Evolutionary conservation across 2,888 invertebrate species (phyloP).

Genomic region (Acanthosepion esculentum): DNA sequence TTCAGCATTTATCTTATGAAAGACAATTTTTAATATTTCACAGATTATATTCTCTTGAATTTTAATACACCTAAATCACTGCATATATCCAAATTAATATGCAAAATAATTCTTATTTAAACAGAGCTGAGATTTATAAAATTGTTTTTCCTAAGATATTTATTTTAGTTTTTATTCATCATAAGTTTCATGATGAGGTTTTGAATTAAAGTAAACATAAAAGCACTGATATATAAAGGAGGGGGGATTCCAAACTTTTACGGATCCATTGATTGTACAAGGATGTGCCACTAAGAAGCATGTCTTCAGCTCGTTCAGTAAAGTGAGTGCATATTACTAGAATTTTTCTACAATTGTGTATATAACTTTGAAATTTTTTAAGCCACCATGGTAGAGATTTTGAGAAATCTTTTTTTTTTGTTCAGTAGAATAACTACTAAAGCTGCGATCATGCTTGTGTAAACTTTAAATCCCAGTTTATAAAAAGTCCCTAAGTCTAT

Average conservation of each 20-base stretch:
- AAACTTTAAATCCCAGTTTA: not conserved
- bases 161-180: not conserved
- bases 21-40: not conserved
- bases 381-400: not conserved
- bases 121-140: not conserved
- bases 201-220: not conserved
- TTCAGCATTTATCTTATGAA: too few species aligned
- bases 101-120: not conserved
- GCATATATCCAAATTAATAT: not conserved
- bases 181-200: not conserved
- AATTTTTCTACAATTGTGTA: too few species aligned
- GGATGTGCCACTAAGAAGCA: too few species aligned
- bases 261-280: too few species aligned
- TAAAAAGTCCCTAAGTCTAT: not conserved
- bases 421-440: not conserved
- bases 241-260: too few species aligned
- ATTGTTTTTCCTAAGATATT: not conserved
- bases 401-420: not conserved
- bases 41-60: not conserved
- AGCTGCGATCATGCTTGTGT: not conserved
- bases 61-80: not conserved
- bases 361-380: not conserved
- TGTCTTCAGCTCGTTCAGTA: not conserved
- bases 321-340: too few species aligned
- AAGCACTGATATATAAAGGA: too few species aligned